These are phyloP conservation scores for Amblyjoppa fuscipennis DNA, from an alignment of 2,888 invertebrate genomes.

Conservation along the genomic window DNA sequence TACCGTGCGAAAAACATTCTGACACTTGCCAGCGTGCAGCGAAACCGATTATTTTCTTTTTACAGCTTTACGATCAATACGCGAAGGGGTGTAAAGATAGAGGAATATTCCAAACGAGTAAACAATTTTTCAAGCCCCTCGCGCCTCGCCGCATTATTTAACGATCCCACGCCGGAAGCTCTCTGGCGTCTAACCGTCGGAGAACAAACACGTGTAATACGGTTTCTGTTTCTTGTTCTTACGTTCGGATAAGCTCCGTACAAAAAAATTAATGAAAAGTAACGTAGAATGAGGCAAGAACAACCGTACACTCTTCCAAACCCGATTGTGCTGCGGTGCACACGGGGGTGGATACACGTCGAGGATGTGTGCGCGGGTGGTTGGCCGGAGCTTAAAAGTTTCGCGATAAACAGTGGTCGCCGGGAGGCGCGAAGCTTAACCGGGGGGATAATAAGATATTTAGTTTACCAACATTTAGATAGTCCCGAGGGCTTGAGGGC, in stretches of 20 bases:
- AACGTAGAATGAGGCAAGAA: background rate
- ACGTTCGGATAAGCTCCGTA: background rate
- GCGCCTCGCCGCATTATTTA: background rate
- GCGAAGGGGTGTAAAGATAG: background rate
- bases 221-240: constrained; percentile 10
- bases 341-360: constrained; percentile 63
- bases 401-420: constrained; percentile 68
- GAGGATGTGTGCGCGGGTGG: background rate
- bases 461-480: constrained; percentile 82
- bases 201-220: background rate
- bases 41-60: background rate
- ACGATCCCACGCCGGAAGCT: background rate
- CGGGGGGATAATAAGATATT: constrained; percentile 82
- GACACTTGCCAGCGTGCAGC: background rate
- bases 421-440: constrained; percentile 75
- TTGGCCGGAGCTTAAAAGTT: constrained; percentile 60
- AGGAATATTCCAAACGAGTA: background rate
- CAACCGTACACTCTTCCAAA: constrained; percentile 58
- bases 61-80: background rate
- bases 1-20: constrained; percentile 2
- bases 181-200: background rate
- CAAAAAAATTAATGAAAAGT: constrained; percentile 15
- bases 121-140: background rate
- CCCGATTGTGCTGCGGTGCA: constrained; percentile 67
- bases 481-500: constrained; percentile 75